Percentiles rank a stretch among this genome's conserved stretches.
Evolutionary conservation across 2,888 invertebrate species (phyloP).

Genomic region (Melanargia galathea): DNA sequence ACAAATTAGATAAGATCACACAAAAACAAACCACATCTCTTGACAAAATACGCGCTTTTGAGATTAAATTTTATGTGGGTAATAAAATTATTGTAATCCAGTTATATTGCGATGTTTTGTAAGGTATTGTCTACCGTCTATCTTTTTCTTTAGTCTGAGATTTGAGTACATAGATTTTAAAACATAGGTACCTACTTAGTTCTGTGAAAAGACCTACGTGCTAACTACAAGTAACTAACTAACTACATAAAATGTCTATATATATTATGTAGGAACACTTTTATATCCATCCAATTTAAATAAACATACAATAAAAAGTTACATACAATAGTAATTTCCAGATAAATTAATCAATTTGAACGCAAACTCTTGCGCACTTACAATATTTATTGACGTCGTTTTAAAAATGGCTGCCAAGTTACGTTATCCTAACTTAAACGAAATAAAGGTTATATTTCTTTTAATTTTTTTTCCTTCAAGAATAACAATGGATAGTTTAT

Average conservation of each 20-base stretch:
- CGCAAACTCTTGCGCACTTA: conserved; percentile 43
- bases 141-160: neutral
- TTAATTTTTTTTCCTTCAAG: conserved; percentile 36
- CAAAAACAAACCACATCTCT: no score
- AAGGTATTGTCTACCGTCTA: no score
- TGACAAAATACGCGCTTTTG: no score
- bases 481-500: conserved; percentile 39
- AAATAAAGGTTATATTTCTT: conserved; percentile 13
- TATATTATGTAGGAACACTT: no score
- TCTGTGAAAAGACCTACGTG: neutral
- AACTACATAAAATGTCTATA: neutral
- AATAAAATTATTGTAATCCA: no score
- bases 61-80: no score
- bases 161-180: neutral
- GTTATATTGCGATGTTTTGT: no score
- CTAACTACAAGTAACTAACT: neutral
- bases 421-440: neutral
- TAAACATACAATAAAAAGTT: conserved; percentile 30
- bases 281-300: conserved; percentile 25
- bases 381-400: conserved; percentile 50
- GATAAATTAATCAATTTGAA: conserved; percentile 61
- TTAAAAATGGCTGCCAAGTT: conserved; percentile 32
- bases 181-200: neutral
- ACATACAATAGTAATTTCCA: conserved; percentile 28
- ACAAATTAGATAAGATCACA: no score